Conservation (phyloP, 2,888 invertebrate species). For the Noctua janthina region DNA sequence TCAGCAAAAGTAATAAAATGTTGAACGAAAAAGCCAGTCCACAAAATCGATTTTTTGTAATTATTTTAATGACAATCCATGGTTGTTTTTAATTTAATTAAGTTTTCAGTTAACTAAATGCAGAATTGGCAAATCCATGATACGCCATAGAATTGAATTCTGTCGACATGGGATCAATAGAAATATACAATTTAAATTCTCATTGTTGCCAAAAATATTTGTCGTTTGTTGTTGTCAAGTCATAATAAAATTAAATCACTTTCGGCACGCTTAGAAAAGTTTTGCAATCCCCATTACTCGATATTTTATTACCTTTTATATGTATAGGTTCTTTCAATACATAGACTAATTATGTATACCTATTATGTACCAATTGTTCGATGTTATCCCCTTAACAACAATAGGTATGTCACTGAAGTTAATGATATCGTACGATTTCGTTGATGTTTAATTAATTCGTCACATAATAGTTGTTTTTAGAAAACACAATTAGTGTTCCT, state of each 20-base stretch:
- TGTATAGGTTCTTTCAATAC: neutral
- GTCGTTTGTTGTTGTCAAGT: conserved; percentile 44
- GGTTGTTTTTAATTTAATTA: conserved; percentile 1
- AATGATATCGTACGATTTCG: conserved; percentile 18
- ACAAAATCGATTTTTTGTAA: neutral
- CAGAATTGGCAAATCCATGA: conserved; percentile 43
- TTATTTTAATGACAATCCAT: neutral
- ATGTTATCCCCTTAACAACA: conserved; percentile 29
- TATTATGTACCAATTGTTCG: neutral
- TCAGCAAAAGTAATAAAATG: neutral
- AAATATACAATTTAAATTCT: conserved; percentile 5
- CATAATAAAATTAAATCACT: conserved; percentile 4
- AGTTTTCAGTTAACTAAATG: neutral
- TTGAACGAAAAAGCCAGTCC: neutral
- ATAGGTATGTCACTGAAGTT: conserved; percentile 48
- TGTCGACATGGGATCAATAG: conserved; percentile 28
- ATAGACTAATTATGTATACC: too few relatives aligned
- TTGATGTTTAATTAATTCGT: conserved; percentile 24
- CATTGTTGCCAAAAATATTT: conserved; percentile 46
- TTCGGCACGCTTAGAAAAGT: conserved; percentile 31
- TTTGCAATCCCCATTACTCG: conserved; percentile 15
- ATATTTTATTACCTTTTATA: neutral
- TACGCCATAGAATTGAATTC: conserved; percentile 3
- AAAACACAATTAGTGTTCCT: conserved; percentile 3
- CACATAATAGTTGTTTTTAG: conserved; percentile 25